phyloP scores from a whole-genome alignment of 1,140 invertebrate species.

The Myzus persicae region DNA sequence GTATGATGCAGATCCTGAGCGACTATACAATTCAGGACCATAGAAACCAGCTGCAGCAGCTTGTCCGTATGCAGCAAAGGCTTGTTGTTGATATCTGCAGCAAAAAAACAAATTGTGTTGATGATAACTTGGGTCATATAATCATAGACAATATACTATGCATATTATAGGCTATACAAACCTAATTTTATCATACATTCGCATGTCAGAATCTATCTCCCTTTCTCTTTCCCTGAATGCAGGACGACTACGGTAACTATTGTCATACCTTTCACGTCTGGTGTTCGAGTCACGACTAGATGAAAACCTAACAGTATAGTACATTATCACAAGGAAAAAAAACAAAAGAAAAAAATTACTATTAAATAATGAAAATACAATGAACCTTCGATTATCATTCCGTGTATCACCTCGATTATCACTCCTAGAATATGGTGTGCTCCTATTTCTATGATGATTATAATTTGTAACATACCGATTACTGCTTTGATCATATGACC shows the following conservation, averaged over 20 bases:
- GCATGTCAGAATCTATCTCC: conserved; percentile 48
- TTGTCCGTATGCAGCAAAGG: conserved; percentile 46
- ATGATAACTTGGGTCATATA: not conserved
- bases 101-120: not conserved
- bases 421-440: conserved; percentile 34
- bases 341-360: not conserved
- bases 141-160: not conserved
- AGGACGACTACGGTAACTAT: conserved; percentile 41
- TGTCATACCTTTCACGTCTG: conserved; percentile 44
- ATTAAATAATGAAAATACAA: not conserved
- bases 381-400: not conserved
- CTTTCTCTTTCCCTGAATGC: conserved; percentile 46
- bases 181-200: conserved; percentile 57
- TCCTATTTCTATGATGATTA: conserved; percentile 55
- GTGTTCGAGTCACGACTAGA: conserved; percentile 38
- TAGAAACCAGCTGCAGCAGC: conserved; percentile 52
- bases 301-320: conserved; percentile 33
- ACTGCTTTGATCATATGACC: conserved; percentile 47
- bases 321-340: not conserved
- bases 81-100: conserved; percentile 53
- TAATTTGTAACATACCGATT: conserved; percentile 54
- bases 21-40: conserved; percentile 37
- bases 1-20: conserved; percentile 25
- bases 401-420: conserved; percentile 22
- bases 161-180: not conserved